Evolutionary conservation across 2,113 vertebrate species (phyloP).

Genomic region (Suricata suricatta): DNA sequence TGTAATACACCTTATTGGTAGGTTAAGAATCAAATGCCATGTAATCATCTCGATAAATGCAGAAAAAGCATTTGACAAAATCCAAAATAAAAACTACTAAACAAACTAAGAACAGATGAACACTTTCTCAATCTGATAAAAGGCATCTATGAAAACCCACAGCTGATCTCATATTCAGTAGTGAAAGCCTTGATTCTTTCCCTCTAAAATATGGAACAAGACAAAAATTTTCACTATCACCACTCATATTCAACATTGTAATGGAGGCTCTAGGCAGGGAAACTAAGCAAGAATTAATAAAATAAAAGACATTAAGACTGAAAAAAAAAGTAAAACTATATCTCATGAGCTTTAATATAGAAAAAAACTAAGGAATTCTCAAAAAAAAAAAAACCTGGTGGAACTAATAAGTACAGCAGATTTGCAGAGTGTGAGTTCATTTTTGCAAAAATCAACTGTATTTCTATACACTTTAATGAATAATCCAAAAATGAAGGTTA

Average conservation of each 20-base stretch:
- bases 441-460: background rate
- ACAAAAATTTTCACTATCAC: background rate
- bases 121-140: background rate
- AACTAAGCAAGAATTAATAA: slow-evolving; percentile 21
- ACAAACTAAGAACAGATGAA: background rate
- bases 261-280: background rate
- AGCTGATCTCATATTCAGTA: background rate
- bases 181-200: background rate
- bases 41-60: background rate
- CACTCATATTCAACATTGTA: background rate
- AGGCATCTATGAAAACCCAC: background rate
- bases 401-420: background rate
- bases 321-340: background rate
- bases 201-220: background rate
- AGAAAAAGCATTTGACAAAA: slow-evolving; percentile 20
- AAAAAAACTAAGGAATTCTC: background rate
- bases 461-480: background rate
- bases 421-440: background rate
- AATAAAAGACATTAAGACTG: background rate
- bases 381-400: background rate
- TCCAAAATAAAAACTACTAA: background rate
- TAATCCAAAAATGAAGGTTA: background rate
- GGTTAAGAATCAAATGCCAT: background rate
- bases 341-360: background rate
- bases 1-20: background rate